Conservation (phyloP, 2,888 invertebrate genomes). For the Drosophila anomalata region DNA sequence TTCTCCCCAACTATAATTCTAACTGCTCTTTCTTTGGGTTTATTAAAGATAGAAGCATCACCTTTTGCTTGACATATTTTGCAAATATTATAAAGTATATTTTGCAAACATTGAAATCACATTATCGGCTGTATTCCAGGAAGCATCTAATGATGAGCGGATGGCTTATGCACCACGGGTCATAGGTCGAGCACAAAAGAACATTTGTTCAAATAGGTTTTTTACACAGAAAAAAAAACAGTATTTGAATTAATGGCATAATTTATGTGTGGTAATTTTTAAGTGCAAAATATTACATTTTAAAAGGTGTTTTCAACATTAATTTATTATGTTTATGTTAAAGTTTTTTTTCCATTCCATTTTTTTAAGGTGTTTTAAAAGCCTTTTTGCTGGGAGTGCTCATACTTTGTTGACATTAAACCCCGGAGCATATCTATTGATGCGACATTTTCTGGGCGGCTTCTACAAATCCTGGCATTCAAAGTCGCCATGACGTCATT, state of each 20-base stretch:
- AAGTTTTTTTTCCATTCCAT: background rate
- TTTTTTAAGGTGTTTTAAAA: background rate
- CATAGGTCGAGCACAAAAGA: conserved; percentile 1
- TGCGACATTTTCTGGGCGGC: conserved; percentile 24
- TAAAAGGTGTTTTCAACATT: background rate
- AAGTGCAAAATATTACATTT: too few species aligned
- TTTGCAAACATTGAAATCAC: background rate
- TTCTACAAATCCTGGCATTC: conserved; percentile 3
- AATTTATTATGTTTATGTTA: background rate
- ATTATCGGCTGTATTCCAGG: background rate
- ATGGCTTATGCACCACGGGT: conserved; percentile 15
- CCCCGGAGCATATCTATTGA: conserved; percentile 26
- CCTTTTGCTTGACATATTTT: background rate
- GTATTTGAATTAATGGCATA: too few species aligned
- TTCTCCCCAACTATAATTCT: background rate
- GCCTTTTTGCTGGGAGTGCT: background rate
- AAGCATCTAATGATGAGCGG: conserved; percentile 1
- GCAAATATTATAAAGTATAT: background rate
- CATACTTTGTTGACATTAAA: conserved; percentile 5
- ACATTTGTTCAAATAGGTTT: conserved; percentile 11
- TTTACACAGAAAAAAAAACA: background rate
- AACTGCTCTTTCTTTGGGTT: background rate
- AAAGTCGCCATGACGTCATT: conserved; percentile 51
- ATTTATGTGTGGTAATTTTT: too few species aligned
- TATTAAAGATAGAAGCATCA: background rate